Conservation (phyloP, 1,140 invertebrate genomes). For the Drosophila melanica region DNA sequence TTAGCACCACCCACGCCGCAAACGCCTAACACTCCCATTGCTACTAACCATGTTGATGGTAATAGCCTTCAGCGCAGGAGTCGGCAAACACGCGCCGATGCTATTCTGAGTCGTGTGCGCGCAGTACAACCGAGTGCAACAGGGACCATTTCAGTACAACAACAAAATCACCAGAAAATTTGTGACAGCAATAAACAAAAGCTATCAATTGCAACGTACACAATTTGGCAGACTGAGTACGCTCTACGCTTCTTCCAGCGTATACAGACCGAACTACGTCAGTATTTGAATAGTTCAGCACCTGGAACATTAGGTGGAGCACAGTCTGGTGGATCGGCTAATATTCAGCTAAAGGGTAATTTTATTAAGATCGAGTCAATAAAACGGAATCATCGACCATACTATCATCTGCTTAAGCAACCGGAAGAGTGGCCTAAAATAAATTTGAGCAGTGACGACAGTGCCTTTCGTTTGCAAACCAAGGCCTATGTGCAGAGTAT, state of each 20-base stretch:
- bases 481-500: conserved; percentile 55
- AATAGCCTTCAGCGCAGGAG: conserved; percentile 44
- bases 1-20: conserved; percentile 48
- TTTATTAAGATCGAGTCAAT: conserved; percentile 79
- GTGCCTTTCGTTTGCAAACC: conserved; percentile 71
- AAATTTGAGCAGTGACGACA: conserved; percentile 73
- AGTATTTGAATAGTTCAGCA: conserved; percentile 63
- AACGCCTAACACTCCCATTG: conserved; percentile 53
- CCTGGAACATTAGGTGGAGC: conserved; percentile 12
- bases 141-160: conserved; percentile 26
- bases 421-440: conserved; percentile 82
- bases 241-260: conserved; percentile 82
- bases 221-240: conserved; percentile 85
- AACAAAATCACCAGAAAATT: conserved; percentile 22
- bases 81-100: conserved; percentile 87
- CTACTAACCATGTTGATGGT: conserved; percentile 46
- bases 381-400: conserved; percentile 75
- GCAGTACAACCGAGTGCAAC: conserved; percentile 19
- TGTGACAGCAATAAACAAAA: background rate
- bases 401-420: conserved; percentile 80
- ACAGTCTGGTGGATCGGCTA: conserved; percentile 24
- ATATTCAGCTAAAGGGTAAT: conserved; percentile 67
- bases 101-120: conserved; percentile 87
- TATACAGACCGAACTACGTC: conserved; percentile 68
- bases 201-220: conserved; percentile 49